These are phyloP conservation scores for Henricia sp. DNA, from an alignment of 53 echinoderm and acorn worm species.

Conservation along the genomic window DNA sequence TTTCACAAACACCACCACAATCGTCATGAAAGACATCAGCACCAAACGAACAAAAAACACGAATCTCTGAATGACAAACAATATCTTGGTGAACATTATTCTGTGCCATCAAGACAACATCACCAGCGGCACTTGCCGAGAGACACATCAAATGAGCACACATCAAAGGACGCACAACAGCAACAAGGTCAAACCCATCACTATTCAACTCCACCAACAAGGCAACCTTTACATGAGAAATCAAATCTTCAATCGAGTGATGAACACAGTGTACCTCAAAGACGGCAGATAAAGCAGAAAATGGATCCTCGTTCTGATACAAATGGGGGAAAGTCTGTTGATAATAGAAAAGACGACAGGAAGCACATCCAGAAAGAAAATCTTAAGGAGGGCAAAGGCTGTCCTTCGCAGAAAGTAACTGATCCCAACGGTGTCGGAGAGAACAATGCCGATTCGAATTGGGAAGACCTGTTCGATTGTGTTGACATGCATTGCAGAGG, in stretches of 20 bases:
- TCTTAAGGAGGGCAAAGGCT: neutral
- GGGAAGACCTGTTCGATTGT: slow-evolving; percentile 76
- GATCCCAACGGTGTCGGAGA: slow-evolving; percentile 54
- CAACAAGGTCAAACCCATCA: neutral
- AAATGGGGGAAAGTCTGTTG: neutral
- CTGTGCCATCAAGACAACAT: slow-evolving; percentile 3
- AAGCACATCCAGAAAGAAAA: too few relatives aligned
- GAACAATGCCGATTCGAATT: slow-evolving; percentile 34
- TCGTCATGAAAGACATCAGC: neutral
- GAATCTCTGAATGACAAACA: neutral
- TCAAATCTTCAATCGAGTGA: neutral
- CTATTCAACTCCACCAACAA: slow-evolving; percentile 15
- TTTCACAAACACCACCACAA: neutral
- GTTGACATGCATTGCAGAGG: slow-evolving; percentile 88
- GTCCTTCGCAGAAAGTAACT: neutral
- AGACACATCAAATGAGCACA: neutral
- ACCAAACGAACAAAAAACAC: neutral
- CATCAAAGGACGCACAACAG: neutral
- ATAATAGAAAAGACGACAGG: neutral
- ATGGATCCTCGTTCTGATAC: neutral
- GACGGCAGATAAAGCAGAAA: neutral
- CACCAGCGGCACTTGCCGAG: neutral
- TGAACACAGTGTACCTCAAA: slow-evolving; percentile 6
- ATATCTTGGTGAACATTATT: neutral
- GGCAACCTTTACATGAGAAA: slow-evolving; percentile 7